phyloP scores from a whole-genome alignment of 2,888 invertebrate species.

The Hypsopygia costalis region DNA sequence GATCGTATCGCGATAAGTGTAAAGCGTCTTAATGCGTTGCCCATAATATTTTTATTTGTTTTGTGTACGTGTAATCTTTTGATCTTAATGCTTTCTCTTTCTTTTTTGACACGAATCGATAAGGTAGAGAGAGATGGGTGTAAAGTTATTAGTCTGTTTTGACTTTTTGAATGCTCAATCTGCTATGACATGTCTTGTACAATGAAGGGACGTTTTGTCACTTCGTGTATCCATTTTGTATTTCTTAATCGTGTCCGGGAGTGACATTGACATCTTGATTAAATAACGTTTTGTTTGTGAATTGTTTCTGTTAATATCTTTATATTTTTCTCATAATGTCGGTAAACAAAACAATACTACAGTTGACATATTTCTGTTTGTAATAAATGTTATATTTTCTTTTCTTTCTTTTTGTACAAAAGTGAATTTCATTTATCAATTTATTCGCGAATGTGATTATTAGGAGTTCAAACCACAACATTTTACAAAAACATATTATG shows the following conservation, averaged over 20 bases:
- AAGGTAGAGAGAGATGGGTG: conserved; percentile 38
- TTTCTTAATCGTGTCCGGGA: conserved; percentile 54
- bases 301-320: conserved; percentile 8
- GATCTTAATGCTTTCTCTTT: conserved; percentile 64
- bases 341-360: too few relatives aligned
- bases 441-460: too few relatives aligned
- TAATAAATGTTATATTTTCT: too few relatives aligned
- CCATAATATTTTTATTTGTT: conserved; percentile 76
- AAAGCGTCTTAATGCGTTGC: conserved; percentile 75
- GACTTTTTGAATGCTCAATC: conserved; percentile 69
- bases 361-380: too few relatives aligned
- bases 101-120: conserved; percentile 11
- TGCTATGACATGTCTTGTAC: conserved; percentile 30
- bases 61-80: conserved; percentile 55
- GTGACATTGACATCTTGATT: conserved; percentile 49
- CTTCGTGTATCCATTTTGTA: conserved; percentile 36
- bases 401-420: too few relatives aligned
- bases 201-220: conserved; percentile 51
- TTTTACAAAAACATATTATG: too few relatives aligned
- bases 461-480: too few relatives aligned
- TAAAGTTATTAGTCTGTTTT: conserved; percentile 38
- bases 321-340: too few relatives aligned
- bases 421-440: too few relatives aligned
- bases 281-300: conserved; percentile 15
- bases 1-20: conserved; percentile 69